Conservation (phyloP, 2,797 vertebrate genomes). For the Alauda arvensis region DNA sequence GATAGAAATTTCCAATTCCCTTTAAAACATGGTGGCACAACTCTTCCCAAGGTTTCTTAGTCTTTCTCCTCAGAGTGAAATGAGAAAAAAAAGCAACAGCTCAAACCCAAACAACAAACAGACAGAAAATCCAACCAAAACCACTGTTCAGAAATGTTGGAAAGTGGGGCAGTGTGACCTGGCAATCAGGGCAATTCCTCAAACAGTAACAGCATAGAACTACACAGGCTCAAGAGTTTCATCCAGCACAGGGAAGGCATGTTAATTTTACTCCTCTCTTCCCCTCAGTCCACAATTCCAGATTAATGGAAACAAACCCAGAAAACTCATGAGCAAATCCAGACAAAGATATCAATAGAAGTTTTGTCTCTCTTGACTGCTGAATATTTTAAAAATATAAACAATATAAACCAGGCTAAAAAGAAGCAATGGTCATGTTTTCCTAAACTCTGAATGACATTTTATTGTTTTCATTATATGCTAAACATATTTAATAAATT, state of each 20-base stretch:
- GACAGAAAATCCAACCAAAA: not conserved
- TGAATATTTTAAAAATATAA: not conserved
- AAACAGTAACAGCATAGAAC: not conserved
- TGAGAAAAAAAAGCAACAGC: not conserved
- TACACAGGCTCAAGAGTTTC: not conserved
- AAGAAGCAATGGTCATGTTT: not conserved
- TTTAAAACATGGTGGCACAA: not conserved
- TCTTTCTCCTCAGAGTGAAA: not conserved
- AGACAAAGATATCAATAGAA: not conserved
- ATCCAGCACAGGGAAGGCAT: not conserved
- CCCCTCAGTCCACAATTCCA: not conserved
- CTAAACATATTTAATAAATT: not conserved
- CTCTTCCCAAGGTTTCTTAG: not conserved
- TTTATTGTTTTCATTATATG: not conserved
- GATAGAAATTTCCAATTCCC: not conserved
- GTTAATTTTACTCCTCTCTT: not conserved
- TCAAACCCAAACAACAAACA: not conserved
- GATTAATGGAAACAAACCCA: not conserved
- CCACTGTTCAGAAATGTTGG: not conserved
- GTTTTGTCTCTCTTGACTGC: not conserved
- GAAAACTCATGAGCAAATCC: not conserved
- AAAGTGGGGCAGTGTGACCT: not conserved
- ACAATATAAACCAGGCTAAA: not conserved
- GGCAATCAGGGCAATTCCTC: not conserved
- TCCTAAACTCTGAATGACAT: not conserved